A percentile compares a stretch with the other conserved stretches of the same genome.
Evolutionary conservation across 2,888 invertebrate genomes (phyloP).

Genomic region (Cataglyphis livida): DNA sequence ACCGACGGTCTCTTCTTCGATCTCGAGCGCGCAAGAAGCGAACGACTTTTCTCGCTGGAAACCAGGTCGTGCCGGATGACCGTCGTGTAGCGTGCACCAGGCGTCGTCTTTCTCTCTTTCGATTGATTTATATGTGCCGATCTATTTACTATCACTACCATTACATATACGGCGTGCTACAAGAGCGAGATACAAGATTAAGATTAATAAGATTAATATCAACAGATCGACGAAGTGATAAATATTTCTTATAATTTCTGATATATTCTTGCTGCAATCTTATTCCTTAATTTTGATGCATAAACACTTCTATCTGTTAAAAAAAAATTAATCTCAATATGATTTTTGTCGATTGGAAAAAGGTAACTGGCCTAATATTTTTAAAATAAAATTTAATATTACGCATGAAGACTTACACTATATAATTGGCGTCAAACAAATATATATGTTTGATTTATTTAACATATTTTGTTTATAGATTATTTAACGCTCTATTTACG

Average conservation of each 20-base stretch:
- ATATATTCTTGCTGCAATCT: not conserved
- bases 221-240: not conserved
- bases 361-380: not conserved
- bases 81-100: slow-evolving; percentile 19
- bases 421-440: not conserved
- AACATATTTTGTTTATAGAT: not conserved
- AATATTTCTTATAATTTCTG: not conserved
- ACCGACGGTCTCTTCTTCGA: slow-evolving; percentile 38
- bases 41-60: slow-evolving; percentile 69
- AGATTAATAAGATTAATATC: slow-evolving; percentile 8
- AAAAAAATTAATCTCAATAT: not conserved
- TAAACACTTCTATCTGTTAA: not conserved
- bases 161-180: not conserved
- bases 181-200: not conserved
- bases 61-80: slow-evolving; percentile 65
- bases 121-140: slow-evolving; percentile 24
- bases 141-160: slow-evolving; percentile 36
- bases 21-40: slow-evolving; percentile 54
- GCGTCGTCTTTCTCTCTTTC: slow-evolving; percentile 21
- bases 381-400: not conserved
- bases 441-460: not conserved
- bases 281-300: not conserved
- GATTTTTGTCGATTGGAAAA: not conserved
- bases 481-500: not conserved
- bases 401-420: not conserved